phyloP scores from a whole-genome alignment of 2,113 vertebrate species.

The Eonycteris spelaea region DNA sequence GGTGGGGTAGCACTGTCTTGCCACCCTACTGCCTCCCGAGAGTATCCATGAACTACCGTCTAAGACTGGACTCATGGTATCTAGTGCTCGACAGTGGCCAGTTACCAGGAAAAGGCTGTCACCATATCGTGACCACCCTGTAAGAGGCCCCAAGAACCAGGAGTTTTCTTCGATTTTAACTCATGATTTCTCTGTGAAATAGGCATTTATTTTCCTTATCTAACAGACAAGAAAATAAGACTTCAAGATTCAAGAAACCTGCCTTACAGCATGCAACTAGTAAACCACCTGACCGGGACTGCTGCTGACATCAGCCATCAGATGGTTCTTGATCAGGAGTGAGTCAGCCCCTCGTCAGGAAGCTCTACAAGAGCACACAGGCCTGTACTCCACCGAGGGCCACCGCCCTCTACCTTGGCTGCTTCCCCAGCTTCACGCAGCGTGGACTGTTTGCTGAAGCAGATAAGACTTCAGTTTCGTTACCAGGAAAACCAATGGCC shows the following conservation, averaged over 20 bases:
- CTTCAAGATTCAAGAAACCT: neutral
- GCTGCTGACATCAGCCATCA: neutral
- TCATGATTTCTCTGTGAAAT: neutral
- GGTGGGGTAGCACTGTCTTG: no score
- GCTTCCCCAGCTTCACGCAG: neutral
- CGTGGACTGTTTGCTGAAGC: conserved; percentile 6
- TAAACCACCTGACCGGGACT: neutral
- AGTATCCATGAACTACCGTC: neutral
- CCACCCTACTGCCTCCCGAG: neutral
- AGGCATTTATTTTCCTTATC: neutral
- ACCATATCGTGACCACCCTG: neutral
- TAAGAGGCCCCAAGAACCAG: neutral
- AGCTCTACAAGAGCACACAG: neutral
- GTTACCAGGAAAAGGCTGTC: neutral
- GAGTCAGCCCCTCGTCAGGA: neutral
- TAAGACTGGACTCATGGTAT: neutral
- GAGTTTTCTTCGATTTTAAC: neutral
- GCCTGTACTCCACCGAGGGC: neutral
- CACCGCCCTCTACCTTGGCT: neutral
- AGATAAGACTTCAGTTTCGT: conserved; percentile 20
- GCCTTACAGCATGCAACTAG: neutral
- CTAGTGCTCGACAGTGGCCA: no score
- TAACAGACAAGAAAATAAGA: neutral
- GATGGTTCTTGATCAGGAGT: neutral
- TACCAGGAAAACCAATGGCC: conserved; percentile 13